Base-by-base conservation (phyloP, 1,140 invertebrate genomes). In the Neuroterus valhalla region DNA sequence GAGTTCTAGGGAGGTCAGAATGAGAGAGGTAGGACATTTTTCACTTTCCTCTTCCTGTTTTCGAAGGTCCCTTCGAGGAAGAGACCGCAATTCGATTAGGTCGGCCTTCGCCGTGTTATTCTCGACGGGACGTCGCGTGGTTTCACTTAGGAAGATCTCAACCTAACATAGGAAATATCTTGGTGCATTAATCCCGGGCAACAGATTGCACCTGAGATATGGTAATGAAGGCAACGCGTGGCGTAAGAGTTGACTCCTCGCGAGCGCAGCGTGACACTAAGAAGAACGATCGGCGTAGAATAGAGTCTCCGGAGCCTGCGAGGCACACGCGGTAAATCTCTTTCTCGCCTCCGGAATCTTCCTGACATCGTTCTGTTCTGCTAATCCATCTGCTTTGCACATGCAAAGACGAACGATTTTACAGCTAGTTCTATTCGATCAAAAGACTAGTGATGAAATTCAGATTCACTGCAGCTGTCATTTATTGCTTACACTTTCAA, bases 151-250 rank as follows among this genome's bases (percentile, higher is more conserved):
- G 80, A 71, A 80, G 75, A 77, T 75, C 82, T 76, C 70, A 78
- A 75, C 73, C 52, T 72, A 75, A 78, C 73, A 80, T 73, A 84
- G 85, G 86, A 87, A 89, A 88, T 86, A 87, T 87, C 85, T 82
- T 78, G 79, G 81, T 80, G 85, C 88, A 88, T 89, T 88, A 89
- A 87, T 89, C 82, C 80, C 81, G 80, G 77, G 78, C 80, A 87
- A 85, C 86, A 86, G 88, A 88, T 88, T 85, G 86, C 88, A 89
- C 88, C 87, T 85, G 82, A 88, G 88, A 89, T 89, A 89, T 89
- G 88, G 86, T 88, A 89, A 89, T 89, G 87, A 89, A 89, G 87
- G 87, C 82, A 89, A 88, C 87, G 86, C 84, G 85, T 87, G 86
- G 85, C 86, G 83, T 82, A 86, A 88, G 86, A 88, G 83, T 85